Evolutionary conservation across 2,113 vertebrate genomes (phyloP), one percentile per base, ranked within the genome.

Genomic region (Chaetodon auriga): DNA sequence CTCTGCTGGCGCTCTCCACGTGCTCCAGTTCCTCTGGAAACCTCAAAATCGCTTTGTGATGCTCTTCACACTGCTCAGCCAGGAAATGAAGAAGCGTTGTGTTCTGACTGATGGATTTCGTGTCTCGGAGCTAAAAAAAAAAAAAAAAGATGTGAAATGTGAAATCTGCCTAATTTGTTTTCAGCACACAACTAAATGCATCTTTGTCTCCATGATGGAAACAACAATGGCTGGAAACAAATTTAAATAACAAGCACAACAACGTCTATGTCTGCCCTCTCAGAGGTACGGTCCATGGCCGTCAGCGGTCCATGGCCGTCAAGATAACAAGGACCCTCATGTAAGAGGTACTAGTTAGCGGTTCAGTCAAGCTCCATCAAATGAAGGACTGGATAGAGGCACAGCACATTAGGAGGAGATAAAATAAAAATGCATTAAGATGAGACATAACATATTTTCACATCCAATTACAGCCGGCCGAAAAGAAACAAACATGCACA

Each of bases 1-100:
- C 97, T 97, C 96, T 99, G 88, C 98, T 99, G 75, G 98, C 98
- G 69, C 87, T 97, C 41, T 99, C 98, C 82, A 99, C 96, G 0
- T 99, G 97, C 46, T 95, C 95, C 73, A 99, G 91, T 73, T 99
- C 98, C 6, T 99, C 98, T 6, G 97, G 96, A 86, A 99, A 99
- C 88, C 96, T 97, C 79, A 98, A 80, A 72, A 99, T 97, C 53
- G 96, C 96, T 0, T 90, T 75, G 85, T 97, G 86, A 76, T 89
- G 94, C 80, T 98, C 97, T 87, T 99, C 97, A 90, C 97, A 98
- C 72, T 96, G 96, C 81, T 98, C 97, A 25, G 97, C 97, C 92
- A 99, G 93, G 85, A 99, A 99, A 93, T 99, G 96, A 76, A 99
- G 80, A 23, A 99, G 94, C 0, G 98, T 99, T 68, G 96, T 96